Evolutionary conservation across 2,888 invertebrate genomes (phyloP).

Genomic region (Labia minor): DNA sequence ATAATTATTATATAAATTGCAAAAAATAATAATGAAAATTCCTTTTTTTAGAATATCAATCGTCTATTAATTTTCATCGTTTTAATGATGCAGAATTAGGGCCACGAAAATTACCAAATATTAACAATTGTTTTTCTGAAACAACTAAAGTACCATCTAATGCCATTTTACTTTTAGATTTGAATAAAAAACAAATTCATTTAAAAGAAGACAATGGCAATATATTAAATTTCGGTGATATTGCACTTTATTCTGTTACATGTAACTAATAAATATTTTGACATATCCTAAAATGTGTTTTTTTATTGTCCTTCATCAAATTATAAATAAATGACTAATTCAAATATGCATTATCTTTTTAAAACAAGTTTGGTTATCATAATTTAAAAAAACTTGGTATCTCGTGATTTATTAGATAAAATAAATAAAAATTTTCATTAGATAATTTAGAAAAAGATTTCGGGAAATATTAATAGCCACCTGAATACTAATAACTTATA

Average conservation of each 20-base stretch:
- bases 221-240: not conserved
- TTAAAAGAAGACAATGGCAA: constrained; percentile 3
- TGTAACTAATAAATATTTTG: not conserved
- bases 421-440: too few species aligned
- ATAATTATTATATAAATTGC: constrained; percentile 18
- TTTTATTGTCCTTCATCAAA: too few species aligned
- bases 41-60: constrained; percentile 44
- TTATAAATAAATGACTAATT: too few species aligned
- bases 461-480: too few species aligned
- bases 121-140: constrained; percentile 52
- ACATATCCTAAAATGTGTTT: too few species aligned
- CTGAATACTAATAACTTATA: too few species aligned
- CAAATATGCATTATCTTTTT: too few species aligned
- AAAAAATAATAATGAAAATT: constrained; percentile 19
- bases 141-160: constrained; percentile 44
- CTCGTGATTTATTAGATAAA: too few species aligned
- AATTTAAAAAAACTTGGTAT: too few species aligned
- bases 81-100: constrained; percentile 66
- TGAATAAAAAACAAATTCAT: constrained; percentile 23
- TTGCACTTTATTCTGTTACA: not conserved
- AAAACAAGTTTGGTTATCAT: too few species aligned
- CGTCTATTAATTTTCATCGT: constrained; percentile 57
- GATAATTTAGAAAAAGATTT: too few species aligned
- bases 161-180: constrained; percentile 37
- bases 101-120: constrained; percentile 61